phyloP scores from a whole-genome alignment of 2,113 vertebrate species.

The Oryzias celebensis region DNA sequence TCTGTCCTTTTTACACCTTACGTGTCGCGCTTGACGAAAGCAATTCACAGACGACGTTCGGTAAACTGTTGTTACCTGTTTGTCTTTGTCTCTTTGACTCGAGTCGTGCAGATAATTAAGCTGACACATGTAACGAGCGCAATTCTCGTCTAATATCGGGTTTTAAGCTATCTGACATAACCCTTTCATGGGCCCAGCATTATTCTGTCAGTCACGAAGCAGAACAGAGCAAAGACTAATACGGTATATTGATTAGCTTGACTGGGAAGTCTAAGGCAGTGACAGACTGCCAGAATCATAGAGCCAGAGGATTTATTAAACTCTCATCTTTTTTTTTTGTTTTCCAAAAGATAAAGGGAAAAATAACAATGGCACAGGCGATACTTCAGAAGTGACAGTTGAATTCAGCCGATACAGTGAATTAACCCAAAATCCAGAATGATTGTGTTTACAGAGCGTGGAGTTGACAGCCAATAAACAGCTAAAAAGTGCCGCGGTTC shows the following conservation, averaged over 20 bases:
- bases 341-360: constrained; percentile 34
- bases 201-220: constrained; percentile 84
- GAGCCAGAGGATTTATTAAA: constrained; percentile 46
- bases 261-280: constrained; percentile 23
- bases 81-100: constrained; percentile 77
- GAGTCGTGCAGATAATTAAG: constrained; percentile 89
- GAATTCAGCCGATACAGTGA: constrained; percentile 30
- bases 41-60: constrained; percentile 79
- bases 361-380: constrained; percentile 23
- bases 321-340: constrained; percentile 46
- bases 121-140: constrained; percentile 86
- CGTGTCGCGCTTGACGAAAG: constrained; percentile 73
- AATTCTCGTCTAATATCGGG: constrained; percentile 85
- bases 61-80: constrained; percentile 80
- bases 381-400: constrained; percentile 49
- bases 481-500: constrained; percentile 19
- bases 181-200: constrained; percentile 82
- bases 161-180: constrained; percentile 86
- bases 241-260: constrained; percentile 64
- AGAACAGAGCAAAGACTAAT: constrained; percentile 82
- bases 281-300: constrained; percentile 36
- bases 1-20: constrained; percentile 64
- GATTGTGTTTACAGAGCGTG: constrained; percentile 48
- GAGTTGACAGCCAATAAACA: constrained; percentile 49
- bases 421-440: constrained; percentile 43